Conservation (phyloP, 2,888 invertebrate species). For the Limenitis camilla region DNA sequence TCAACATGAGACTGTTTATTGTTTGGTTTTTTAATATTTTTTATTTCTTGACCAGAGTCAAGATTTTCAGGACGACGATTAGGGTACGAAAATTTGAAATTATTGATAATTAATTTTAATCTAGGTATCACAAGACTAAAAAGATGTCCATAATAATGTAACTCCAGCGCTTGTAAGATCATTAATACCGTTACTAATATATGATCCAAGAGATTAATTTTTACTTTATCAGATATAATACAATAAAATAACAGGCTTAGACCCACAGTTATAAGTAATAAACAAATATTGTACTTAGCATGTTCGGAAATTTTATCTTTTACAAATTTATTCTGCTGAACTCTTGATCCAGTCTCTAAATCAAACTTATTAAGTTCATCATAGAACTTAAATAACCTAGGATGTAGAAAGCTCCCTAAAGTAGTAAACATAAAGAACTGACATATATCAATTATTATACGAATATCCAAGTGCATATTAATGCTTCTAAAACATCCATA, state of each 20-base stretch:
- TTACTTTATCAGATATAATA: background rate
- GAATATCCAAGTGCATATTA: background rate
- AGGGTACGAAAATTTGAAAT: constrained; percentile 13
- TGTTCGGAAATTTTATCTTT: too few relatives aligned
- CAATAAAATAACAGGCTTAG: background rate
- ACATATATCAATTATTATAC: background rate
- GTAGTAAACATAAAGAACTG: background rate
- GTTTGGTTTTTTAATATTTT: background rate
- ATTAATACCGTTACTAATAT: background rate
- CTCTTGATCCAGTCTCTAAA: background rate
- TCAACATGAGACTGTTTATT: constrained; percentile 2
- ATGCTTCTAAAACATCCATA: background rate
- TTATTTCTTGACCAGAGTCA: background rate
- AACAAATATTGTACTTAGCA: background rate
- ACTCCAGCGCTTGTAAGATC: constrained; percentile 12
- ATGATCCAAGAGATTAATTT: background rate
- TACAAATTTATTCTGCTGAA: background rate
- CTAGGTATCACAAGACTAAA: constrained; percentile 15
- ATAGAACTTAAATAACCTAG: background rate
- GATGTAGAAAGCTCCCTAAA: background rate
- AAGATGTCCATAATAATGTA: constrained; percentile 22
- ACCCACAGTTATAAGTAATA: background rate
- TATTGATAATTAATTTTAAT: constrained; percentile 13
- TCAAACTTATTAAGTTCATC: background rate
- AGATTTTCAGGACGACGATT: background rate